Evolutionary conservation across 2,113 vertebrate species (phyloP).

Genomic region (Leptocoma aspasia): DNA sequence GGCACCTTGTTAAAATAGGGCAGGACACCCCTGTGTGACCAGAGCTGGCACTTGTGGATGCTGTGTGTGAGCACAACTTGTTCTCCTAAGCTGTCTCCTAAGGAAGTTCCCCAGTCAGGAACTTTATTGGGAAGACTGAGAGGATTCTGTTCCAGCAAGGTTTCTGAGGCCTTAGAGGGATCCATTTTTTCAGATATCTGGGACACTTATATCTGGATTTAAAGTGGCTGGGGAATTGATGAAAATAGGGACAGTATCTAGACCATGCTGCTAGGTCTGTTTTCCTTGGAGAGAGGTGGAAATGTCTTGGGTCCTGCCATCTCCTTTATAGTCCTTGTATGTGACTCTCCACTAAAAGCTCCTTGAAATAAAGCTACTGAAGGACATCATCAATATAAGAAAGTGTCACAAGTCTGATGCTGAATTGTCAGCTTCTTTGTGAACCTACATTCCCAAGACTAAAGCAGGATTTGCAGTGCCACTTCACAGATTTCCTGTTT

Average conservation of each 20-base stretch:
- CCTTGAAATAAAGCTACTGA: constrained; percentile 44
- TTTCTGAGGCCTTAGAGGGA: constrained; percentile 24
- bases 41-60: neutral
- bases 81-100: neutral
- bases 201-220: constrained; percentile 61
- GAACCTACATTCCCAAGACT: neutral
- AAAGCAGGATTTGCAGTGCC: neutral
- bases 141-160: neutral
- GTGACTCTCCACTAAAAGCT: constrained; percentile 1
- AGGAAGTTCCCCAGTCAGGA: neutral
- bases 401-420: neutral
- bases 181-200: constrained; percentile 49
- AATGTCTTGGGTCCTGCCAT: constrained; percentile 28
- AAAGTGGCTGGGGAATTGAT: constrained; percentile 40
- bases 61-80: neutral
- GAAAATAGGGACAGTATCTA: constrained; percentile 61
- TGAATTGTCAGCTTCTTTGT: neutral
- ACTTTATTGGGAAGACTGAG: neutral
- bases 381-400: neutral
- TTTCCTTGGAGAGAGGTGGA: constrained; percentile 37
- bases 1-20: neutral
- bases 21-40: neutral
- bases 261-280: constrained; percentile 35
- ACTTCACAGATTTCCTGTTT: neutral
- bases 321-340: constrained; percentile 20